Base-by-base conservation (phyloP, 2,888 invertebrate genomes). In the Melipona bicolor region DNA sequence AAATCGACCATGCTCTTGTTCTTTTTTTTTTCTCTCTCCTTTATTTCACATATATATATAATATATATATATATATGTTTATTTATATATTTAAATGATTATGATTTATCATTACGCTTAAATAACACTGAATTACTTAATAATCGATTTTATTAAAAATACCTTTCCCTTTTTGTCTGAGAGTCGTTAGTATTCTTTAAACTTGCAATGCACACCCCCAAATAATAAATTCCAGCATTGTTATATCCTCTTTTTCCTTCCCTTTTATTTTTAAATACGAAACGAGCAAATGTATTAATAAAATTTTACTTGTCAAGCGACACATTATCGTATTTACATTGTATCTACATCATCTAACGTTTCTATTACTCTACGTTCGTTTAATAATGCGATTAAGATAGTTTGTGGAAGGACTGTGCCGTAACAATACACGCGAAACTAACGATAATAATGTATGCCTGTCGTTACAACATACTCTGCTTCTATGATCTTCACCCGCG, bases 381-480 rank as follows among this genome's bases (percentile, higher is more conserved):
- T 83, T 79, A 68, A 79, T 78, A 70, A 68, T 78, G 71, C 21
- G 61, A 71, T 83, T 79, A 83, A 79, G 71, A 84, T 75, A 84
- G 72, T 84, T 77, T 62, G 65, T 79, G 62, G 77, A 73, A 75
- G 68, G 79, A 79, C 78, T 73, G 83, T 83, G 72, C 83, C 69
- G 59, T 69, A 84, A 68, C 54, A 76, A 75, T 67, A 74, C 50
- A 83, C 69, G 84, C 67, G 73, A 65, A 84, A 84, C 61, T 71
- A 65, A 64, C 76, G 76, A 84, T 80, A 77, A 77, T 79, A 85
- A 70, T 73, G 65, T 69, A 69, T 76, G 71, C 70, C 17, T 78
- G 75, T 75, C 54, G 49, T 77, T 75, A 77, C 65, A 74, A 71
- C 52, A 59, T 72, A 75, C 65, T 75, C 50, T 50, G 72, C 65